Percentiles rank a stretch among this genome's conserved stretches.
Conservation (phyloP, 2,113 vertebrate genomes). For the Psephotus haematonotus region DNA sequence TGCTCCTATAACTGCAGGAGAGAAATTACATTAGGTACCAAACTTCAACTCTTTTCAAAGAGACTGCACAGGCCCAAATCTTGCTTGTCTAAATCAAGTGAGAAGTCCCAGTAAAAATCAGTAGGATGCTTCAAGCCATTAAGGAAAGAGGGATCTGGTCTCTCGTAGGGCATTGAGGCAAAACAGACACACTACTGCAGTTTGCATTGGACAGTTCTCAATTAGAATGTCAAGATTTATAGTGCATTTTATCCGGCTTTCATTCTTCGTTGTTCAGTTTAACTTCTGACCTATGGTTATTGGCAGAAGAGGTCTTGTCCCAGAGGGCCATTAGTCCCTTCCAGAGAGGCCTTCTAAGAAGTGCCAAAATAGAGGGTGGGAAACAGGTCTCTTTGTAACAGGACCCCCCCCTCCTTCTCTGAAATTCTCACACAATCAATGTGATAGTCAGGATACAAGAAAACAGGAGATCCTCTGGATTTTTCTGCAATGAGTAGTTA, state of each 20-base stretch:
- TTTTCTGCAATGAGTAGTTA: neutral
- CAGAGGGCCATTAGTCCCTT: conserved; percentile 46
- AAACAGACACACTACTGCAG: conserved; percentile 48
- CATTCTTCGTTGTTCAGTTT: conserved; percentile 46
- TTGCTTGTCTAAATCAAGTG: neutral
- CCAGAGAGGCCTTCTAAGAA: conserved; percentile 29
- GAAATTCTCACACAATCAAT: neutral
- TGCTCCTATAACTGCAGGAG: neutral
- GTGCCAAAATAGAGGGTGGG: conserved; percentile 5
- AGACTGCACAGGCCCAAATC: neutral
- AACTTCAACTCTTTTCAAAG: neutral
- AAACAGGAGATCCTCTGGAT: neutral
- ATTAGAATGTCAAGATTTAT: conserved; percentile 67
- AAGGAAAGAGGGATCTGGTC: neutral
- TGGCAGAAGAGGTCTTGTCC: conserved; percentile 46
- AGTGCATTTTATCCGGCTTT: conserved; percentile 54
- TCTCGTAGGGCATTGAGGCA: conserved; percentile 35
- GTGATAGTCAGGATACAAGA: neutral
- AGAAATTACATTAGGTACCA: neutral
- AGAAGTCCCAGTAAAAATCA: conserved; percentile 18
- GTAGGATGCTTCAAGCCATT: neutral
- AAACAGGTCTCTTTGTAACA: conserved; percentile 23
- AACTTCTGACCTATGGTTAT: conserved; percentile 57
- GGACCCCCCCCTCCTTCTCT: neutral
- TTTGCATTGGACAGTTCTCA: conserved; percentile 58